A percentile compares a stretch with the other conserved stretches of the same genome.
These are phyloP conservation scores for Aporophyla nigra DNA, from an alignment of 2,888 invertebrate genomes.

Conservation along the genomic window DNA sequence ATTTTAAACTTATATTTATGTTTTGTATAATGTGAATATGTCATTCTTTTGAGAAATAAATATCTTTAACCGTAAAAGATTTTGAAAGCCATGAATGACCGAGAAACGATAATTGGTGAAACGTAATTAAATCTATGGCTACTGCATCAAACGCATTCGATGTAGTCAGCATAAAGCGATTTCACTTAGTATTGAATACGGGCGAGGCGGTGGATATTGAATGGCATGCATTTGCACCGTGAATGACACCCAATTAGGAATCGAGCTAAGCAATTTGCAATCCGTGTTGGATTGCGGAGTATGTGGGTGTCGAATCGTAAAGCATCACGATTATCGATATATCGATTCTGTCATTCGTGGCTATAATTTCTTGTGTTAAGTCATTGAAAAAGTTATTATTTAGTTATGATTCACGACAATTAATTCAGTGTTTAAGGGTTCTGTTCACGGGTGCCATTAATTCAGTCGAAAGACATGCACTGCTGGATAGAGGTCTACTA, in stretches of 20 bases:
- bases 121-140: slow-evolving; percentile 13
- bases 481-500: too few species aligned
- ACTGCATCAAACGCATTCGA: background rate
- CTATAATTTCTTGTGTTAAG: background rate
- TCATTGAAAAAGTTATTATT: too few species aligned
- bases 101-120: background rate
- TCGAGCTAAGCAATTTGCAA: slow-evolving; percentile 50
- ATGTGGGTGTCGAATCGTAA: background rate
- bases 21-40: too few species aligned
- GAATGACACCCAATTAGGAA: slow-evolving; percentile 60
- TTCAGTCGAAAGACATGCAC: too few species aligned
- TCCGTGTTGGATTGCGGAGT: slow-evolving; percentile 30
- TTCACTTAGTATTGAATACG: slow-evolving; percentile 20
- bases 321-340: background rate
- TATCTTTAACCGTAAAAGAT: background rate
- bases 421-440: background rate
- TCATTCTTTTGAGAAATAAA: too few species aligned
- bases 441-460: too few species aligned
- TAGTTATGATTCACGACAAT: background rate
- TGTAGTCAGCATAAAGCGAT: slow-evolving; percentile 15
- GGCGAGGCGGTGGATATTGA: slow-evolving; percentile 31
- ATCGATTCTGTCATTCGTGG: background rate
- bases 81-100: background rate
- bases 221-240: slow-evolving; percentile 44
- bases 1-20: too few species aligned